These are phyloP conservation scores for Rhogogaster chlorosoma DNA, from an alignment of 2,888 invertebrate species.

Conservation along the genomic window DNA sequence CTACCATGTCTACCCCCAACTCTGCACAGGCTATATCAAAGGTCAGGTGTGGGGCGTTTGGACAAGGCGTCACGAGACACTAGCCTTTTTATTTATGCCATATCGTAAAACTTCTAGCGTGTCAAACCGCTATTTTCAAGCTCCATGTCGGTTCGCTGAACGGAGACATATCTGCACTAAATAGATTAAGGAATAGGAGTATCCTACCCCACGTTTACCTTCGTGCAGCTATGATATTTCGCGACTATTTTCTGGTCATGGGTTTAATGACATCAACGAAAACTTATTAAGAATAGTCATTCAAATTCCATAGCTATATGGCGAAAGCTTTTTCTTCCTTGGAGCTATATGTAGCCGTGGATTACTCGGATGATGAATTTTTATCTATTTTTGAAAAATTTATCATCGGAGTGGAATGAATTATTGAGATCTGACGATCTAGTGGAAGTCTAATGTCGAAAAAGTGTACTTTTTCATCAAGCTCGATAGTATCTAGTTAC, in stretches of 20 bases:
- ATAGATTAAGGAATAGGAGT: constrained; percentile 12
- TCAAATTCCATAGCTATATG: background rate
- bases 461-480: background rate
- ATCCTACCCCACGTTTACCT: background rate
- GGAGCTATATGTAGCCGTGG: background rate
- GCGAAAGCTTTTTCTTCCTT: background rate
- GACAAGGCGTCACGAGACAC: constrained; percentile 74
- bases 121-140: constrained; percentile 69
- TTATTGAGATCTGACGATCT: background rate
- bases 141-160: constrained; percentile 24
- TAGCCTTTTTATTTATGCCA: constrained; percentile 75
- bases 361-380: background rate
- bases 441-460: background rate
- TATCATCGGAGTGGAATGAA: background rate
- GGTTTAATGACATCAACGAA: background rate
- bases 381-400: background rate
- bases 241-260: background rate
- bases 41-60: constrained; percentile 58
- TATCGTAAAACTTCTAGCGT: constrained; percentile 76
- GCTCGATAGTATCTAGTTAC: background rate
- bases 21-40: background rate
- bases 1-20: background rate
- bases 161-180: constrained; percentile 17
- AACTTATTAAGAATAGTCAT: background rate
- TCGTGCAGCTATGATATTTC: background rate